phyloP scores from a whole-genome alignment of 2,113 vertebrate genomes.

The Zapus hudsonius region DNA sequence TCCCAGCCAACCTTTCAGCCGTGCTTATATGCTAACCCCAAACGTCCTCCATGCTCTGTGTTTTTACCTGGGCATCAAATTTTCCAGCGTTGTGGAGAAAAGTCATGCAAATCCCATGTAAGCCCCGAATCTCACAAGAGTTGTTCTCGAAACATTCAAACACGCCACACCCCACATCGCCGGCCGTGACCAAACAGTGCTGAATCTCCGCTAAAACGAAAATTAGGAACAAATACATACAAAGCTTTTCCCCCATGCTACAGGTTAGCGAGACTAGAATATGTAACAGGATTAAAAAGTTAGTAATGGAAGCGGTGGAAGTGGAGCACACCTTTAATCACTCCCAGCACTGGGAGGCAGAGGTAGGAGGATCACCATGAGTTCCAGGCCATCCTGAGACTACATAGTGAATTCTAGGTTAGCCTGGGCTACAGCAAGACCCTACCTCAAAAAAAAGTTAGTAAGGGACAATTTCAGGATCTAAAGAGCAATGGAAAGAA shows the following conservation, averaged over 20 bases:
- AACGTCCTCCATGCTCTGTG: not conserved
- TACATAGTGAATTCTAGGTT: too few relatives aligned
- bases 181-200: conserved; percentile 97
- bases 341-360: too few relatives aligned
- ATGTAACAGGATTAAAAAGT: not conserved
- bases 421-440: too few relatives aligned
- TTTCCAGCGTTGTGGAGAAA: conserved; percentile 99
- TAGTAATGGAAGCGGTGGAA: too few relatives aligned
- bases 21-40: not conserved
- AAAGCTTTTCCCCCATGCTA: conserved; percentile 24
- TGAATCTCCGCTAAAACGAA: conserved; percentile 95
- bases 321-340: too few relatives aligned
- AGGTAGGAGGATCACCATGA: too few relatives aligned
- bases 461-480: conserved; percentile 56
- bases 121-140: conserved; percentile 98
- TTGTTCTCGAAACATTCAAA: conserved; percentile 99
- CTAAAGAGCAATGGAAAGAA: conserved; percentile 43
- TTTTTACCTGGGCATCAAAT: conserved; percentile 98
- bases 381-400: too few relatives aligned
- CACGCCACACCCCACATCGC: conserved; percentile 98
- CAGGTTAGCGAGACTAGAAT: conserved; percentile 59
- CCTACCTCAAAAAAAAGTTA: too few relatives aligned
- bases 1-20: not conserved
- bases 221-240: conserved; percentile 69
- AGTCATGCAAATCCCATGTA: conserved; percentile 99